Evolutionary conservation across 1,140 invertebrate species (phyloP), one percentile per base, ranked within the genome.

Genomic region (Bombus waltoni): DNA sequence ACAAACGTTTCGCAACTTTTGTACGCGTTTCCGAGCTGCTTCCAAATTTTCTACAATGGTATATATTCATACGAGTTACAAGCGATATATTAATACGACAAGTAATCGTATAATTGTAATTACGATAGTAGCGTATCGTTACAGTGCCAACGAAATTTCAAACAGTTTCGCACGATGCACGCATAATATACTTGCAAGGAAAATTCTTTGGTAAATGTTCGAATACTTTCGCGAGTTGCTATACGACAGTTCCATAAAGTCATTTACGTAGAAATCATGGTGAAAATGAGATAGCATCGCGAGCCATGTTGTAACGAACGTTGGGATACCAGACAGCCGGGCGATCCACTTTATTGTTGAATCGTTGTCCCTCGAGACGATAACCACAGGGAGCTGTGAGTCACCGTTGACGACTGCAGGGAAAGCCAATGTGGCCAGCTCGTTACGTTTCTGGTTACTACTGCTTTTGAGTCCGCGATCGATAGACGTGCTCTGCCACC

Each of bases 381-480:
- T 85, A 78, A 68, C 68, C 62, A 57, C 35, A 72, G 75, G 38
- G 77, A 70, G 15, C 4, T 40, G 66, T 89, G 88, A 89, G 83
- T 89, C 88, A 89, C 76, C 87, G 59, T 76, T 87, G 77, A 32
- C 59, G 83, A 81, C 65, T 66, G 53, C 53, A 70, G 83, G 74
- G 66, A 89, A 85, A 89, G 78, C 62, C 77, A 32, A 79, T 72
- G 73, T 66, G 32, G 53, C 32, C 66, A 59, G 35, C 88, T 89
- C 87, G 87, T 89, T 89, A 85, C 82, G 77, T 78, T 80, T 76
- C 87, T 76, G 66, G 59, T 85, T 83, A 73, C 75, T 65, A 66
- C 75, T 57, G 87, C 62, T 85, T 88, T 74, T 85, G 53, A 80
- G 83, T 71, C n/a, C 70, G 79, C 87, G 87, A 88, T 89, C 88